Evolutionary conservation across 2,797 vertebrate species (phyloP).

Genomic region (Lepus oiostolus): DNA sequence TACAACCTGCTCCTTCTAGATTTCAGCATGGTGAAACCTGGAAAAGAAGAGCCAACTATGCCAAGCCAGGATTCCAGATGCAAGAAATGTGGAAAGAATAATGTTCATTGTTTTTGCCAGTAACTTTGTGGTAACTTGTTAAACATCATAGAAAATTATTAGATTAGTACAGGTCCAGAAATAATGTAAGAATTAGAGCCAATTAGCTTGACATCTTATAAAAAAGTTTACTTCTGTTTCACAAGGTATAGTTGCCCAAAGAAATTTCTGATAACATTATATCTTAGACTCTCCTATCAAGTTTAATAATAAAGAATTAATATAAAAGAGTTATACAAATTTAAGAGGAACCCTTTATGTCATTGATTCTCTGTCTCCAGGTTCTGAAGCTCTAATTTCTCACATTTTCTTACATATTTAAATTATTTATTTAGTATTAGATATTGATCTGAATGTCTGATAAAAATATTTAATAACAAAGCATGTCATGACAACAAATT

Average conservation of each 20-base stretch:
- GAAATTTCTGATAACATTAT: background rate
- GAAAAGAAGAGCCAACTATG: background rate
- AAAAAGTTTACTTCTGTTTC: background rate
- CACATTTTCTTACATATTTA: background rate
- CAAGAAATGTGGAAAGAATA: background rate
- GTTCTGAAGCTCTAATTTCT: background rate
- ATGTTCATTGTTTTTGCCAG: background rate
- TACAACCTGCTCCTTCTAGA: rapidly evolving
- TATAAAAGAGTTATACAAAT: background rate
- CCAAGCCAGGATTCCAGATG: background rate
- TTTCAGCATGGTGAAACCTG: background rate
- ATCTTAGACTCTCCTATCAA: background rate
- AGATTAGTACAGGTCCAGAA: background rate
- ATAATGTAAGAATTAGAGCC: background rate
- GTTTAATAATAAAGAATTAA: background rate
- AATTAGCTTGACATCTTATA: background rate
- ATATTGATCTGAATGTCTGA: background rate
- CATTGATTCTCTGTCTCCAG: background rate
- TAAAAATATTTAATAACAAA: background rate
- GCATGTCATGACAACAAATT: background rate
- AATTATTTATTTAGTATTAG: background rate
- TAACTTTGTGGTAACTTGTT: background rate
- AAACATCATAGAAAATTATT: background rate
- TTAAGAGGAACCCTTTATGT: background rate
- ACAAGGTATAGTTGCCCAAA: background rate